A percentile compares a stretch with the other conserved stretches of the same genome.
Conservation (phyloP, 1,140 invertebrate genomes). For the Platorchestia sp. region DNA sequence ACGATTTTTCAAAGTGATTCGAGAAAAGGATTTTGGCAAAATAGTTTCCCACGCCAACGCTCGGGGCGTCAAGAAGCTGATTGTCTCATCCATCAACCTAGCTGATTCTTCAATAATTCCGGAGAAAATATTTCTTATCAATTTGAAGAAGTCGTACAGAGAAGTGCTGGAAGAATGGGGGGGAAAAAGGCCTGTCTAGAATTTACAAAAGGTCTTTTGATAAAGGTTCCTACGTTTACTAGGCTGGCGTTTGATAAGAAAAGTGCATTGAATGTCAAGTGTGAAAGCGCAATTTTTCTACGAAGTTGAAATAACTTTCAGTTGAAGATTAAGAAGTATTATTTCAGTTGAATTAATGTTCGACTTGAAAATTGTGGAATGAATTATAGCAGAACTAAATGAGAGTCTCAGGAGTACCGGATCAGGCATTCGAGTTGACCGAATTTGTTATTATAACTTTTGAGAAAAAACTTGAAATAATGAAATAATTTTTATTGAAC, state of each 20-base stretch:
- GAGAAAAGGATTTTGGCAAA: neutral
- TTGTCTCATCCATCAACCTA: slow-evolving; percentile 53
- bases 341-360: no score
- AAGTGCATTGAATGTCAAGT: neutral
- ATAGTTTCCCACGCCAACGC: neutral
- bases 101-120: slow-evolving; percentile 18
- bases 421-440: no score
- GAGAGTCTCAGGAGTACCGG: no score
- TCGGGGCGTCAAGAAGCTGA: neutral
- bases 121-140: neutral
- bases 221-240: neutral
- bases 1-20: slow-evolving; percentile 18
- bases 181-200: neutral
- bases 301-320: no score
- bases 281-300: no score
- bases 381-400: no score
- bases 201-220: neutral
- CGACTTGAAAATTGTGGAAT: no score
- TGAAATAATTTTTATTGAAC: no score
- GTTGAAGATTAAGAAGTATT: no score
- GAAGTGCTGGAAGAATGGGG: neutral
- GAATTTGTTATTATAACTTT: no score
- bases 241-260: neutral
- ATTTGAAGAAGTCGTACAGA: neutral
- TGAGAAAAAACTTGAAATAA: no score